These are phyloP conservation scores for Ibidorhyncha struthersii DNA, from an alignment of 2,113 vertebrate genomes.

Conservation along the genomic window DNA sequence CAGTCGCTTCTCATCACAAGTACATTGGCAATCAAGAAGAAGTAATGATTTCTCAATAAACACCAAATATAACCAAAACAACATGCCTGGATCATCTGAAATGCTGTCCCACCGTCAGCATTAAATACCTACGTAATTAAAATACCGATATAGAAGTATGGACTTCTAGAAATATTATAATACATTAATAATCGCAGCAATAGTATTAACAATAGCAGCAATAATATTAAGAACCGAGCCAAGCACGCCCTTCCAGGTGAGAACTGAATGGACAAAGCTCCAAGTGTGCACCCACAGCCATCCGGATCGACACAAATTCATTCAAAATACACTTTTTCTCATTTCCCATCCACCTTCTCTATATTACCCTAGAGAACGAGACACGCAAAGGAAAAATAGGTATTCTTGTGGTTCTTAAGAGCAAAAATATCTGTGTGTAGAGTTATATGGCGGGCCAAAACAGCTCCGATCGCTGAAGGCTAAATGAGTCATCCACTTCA, in stretches of 20 bases:
- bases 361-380: background rate
- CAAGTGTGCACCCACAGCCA: background rate
- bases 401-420: background rate
- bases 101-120: background rate
- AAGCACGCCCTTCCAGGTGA: fast-evolving
- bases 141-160: fast-evolving
- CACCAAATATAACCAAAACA: background rate
- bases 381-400: background rate
- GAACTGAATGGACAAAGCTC: background rate
- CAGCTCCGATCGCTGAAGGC: background rate
- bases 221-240: background rate
- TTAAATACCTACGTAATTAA: background rate
- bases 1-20: background rate
- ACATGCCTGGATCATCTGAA: background rate
- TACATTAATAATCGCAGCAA: background rate
- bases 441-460: background rate
- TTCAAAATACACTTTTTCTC: background rate
- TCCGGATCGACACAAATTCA: background rate
- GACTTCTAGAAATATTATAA: background rate
- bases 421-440: background rate
- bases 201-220: background rate
- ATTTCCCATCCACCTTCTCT: background rate
- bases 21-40: background rate
- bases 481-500: conserved; percentile 36
- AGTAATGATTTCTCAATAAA: background rate